A percentile compares a stretch with the other conserved stretches of the same genome.
These are phyloP conservation scores for Leucophenga maculata DNA, from an alignment of 2,888 invertebrate genomes.

Conservation along the genomic window DNA sequence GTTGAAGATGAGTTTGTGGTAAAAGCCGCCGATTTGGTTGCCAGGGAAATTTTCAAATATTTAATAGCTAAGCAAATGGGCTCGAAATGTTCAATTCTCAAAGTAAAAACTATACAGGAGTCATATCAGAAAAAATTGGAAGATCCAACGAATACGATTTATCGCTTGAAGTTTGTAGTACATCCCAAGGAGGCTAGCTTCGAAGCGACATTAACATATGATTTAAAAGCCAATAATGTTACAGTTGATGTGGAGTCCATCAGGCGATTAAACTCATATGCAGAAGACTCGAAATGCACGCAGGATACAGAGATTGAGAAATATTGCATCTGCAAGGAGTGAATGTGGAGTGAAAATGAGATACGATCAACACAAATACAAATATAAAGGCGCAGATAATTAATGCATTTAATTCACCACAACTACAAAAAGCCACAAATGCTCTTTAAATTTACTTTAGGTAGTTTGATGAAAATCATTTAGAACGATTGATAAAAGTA, in stretches of 20 bases:
- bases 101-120: conserved; percentile 38
- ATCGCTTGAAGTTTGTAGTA: conserved; percentile 26
- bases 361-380: too few species aligned
- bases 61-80: conserved; percentile 45
- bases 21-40: conserved; percentile 31
- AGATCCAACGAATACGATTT: conserved; percentile 23
- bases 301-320: conserved; percentile 56
- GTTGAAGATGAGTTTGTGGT: neutral
- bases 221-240: conserved; percentile 37
- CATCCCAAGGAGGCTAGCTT: conserved; percentile 38
- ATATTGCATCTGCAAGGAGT: conserved; percentile 60
- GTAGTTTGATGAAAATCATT: conserved; percentile 16
- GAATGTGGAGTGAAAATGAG: too few species aligned
- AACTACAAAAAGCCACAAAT: neutral
- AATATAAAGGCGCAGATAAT: too few species aligned
- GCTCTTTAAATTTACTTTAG: neutral
- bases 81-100: conserved; percentile 44
- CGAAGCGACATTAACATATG: conserved; percentile 50
- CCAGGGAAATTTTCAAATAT: conserved; percentile 55
- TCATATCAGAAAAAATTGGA: conserved; percentile 25
- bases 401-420: too few species aligned
- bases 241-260: conserved; percentile 46
- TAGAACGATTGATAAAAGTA: too few species aligned
- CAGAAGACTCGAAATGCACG: conserved; percentile 46
- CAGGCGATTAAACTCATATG: conserved; percentile 53